Percentiles rank a stretch among this genome's conserved stretches.
These are phyloP conservation scores for Drosophila novamexicana DNA, from an alignment of 1,140 invertebrate genomes.

Conservation along the genomic window DNA sequence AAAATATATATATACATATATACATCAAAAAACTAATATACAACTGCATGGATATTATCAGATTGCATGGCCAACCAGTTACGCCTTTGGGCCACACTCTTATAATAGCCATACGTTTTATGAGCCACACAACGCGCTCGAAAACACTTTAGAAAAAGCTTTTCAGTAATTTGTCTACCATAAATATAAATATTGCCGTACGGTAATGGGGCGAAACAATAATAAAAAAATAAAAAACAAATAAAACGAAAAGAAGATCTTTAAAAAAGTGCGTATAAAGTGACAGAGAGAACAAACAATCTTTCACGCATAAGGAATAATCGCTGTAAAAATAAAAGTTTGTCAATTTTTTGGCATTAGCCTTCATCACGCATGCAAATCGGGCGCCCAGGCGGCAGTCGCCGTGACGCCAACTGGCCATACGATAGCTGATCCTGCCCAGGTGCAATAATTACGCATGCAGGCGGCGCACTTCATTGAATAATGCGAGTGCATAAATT, in stretches of 20 bases:
- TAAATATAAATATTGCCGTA: conserved; percentile 42
- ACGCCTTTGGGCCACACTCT: neutral
- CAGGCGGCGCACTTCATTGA: conserved; percentile 83
- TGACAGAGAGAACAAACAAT: conserved; percentile 7
- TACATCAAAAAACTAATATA: too few relatives aligned
- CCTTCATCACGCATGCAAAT: conserved; percentile 70
- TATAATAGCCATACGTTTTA: conserved; percentile 34
- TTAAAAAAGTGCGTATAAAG: conserved; percentile 8
- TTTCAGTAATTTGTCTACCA: conserved; percentile 41
- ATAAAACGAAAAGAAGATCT: neutral
- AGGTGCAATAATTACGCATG: conserved; percentile 82
- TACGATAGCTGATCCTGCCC: conserved; percentile 59
- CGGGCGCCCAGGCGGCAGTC: conserved; percentile 62
- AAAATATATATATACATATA: too few relatives aligned
- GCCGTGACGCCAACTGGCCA: conserved; percentile 51
- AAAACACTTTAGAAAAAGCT: conserved; percentile 41
- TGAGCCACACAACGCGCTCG: conserved; percentile 29
- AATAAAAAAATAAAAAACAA: neutral
- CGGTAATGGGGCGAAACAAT: conserved; percentile 17
- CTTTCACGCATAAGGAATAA: conserved; percentile 22
- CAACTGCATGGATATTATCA: neutral
- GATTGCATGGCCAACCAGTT: conserved; percentile 11
- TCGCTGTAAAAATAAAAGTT: conserved; percentile 3
- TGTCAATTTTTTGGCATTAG: conserved; percentile 53
- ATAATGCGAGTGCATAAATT: conserved; percentile 84